Conservation (phyloP, 1,140 invertebrate genomes). For the Drosophila setifemur region DNA sequence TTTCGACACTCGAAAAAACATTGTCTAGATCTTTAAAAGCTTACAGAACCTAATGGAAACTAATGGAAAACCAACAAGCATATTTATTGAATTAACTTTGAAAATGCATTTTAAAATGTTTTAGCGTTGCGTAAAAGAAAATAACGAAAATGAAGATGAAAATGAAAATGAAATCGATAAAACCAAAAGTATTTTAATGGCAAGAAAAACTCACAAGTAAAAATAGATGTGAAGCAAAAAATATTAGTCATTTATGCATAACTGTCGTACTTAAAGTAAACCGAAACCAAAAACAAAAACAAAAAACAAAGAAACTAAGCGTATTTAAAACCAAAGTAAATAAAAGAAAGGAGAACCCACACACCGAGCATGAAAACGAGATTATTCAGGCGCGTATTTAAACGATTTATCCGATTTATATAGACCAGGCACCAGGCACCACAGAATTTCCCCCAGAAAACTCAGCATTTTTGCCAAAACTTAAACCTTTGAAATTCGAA, state of each 20-base stretch:
- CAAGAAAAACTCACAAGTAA: constrained; percentile 42
- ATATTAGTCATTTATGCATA: constrained; percentile 75
- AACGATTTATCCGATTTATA: neutral
- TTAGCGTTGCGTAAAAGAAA: constrained; percentile 60
- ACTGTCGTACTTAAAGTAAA: constrained; percentile 73
- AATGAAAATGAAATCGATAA: constrained; percentile 29
- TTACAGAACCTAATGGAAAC: constrained; percentile 51
- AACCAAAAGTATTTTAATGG: constrained; percentile 61
- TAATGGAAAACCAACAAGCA: constrained; percentile 44
- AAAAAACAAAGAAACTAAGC: constrained; percentile 26
- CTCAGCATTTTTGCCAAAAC: neutral
- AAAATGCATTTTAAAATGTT: constrained; percentile 80
- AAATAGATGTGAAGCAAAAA: constrained; percentile 49
- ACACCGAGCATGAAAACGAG: constrained; percentile 12
- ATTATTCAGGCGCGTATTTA: constrained; percentile 23
- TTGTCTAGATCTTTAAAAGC: constrained; percentile 74
- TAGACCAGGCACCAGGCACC: neutral
- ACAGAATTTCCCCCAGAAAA: neutral
- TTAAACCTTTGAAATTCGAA: neutral
- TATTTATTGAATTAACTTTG: constrained; percentile 71
- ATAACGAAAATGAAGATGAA: constrained; percentile 42
- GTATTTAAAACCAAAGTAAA: constrained; percentile 43
- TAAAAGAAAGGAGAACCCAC: constrained; percentile 25
- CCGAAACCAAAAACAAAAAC: constrained; percentile 32
- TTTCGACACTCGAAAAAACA: constrained; percentile 64